Base-by-base conservation (phyloP, 2,113 vertebrate genomes). In the Meleagris gallopavo region DNA sequence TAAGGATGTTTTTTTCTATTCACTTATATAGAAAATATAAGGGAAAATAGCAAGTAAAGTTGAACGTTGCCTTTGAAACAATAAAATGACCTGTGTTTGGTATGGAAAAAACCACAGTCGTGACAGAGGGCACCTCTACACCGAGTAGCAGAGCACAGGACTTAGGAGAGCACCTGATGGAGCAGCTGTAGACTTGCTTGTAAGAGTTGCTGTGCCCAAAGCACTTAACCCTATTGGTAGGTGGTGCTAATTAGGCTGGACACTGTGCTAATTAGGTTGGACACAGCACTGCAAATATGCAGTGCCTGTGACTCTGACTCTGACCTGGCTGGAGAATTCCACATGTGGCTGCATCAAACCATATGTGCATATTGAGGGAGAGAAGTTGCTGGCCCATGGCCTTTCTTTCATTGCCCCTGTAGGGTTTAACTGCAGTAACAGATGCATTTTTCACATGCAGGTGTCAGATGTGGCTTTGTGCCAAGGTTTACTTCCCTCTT, bases 231-330 rank as follows among this genome's bases (percentile, higher is more conserved):
- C 85, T 88, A 82, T 93, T 88, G 90, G 67, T 91, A 92, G 62
- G 64, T 94, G 67, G 93, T 95, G 82, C 78, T 95, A 93, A 96
- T 96, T 95, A 89, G 62, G 62, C 89, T 85, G 84, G 74, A 76
- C 66, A 16, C 36, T 36, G 66, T 84, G 89, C 77, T 92, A 94
- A 95, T 96, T 91, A 95, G 82, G 82, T 91, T 82, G 82, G 87
- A 27, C 72, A 77, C 27, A 76, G 29, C 82, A 50, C n/a, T 36
- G 75, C 32, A 89, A 57, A 62, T 61, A 62, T 58, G 14, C 32
- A 3, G 43, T 50, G 66, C 27, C 43, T 61, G 48, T 89, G 82
- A n/a, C 66, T 86, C 40, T 0, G 0, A 75, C 58, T 87, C 54
- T 76, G 75, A 80, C 82, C 82, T 88, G 82, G 90, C 82, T 88